Evolutionary conservation across 1,140 invertebrate genomes (phyloP).

Genomic region (Leucophenga varia): DNA sequence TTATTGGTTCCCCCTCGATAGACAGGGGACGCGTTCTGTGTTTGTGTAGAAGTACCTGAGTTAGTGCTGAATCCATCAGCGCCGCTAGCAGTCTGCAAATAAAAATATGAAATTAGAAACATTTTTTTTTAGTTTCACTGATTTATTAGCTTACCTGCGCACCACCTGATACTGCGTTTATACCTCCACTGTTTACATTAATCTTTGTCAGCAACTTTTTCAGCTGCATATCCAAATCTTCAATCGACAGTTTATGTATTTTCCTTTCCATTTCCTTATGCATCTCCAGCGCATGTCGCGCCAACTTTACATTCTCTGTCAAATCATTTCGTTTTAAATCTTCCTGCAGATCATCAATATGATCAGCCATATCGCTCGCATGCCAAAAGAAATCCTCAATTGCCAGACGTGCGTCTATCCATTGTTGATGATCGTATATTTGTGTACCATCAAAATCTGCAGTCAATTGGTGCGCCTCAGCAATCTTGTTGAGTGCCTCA

Average conservation of each 20-base stretch:
- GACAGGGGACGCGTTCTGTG: constrained; percentile 15
- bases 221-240: constrained; percentile 81
- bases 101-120: background rate
- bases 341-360: constrained; percentile 88
- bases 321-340: constrained; percentile 88
- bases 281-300: constrained; percentile 86
- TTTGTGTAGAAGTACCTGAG: constrained; percentile 38
- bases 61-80: constrained; percentile 37
- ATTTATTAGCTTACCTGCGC: constrained; percentile 27
- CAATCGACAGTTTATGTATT: constrained; percentile 89
- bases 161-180: constrained; percentile 11
- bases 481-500: constrained; percentile 87
- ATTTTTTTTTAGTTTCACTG: too few species aligned
- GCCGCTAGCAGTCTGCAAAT: constrained; percentile 17
- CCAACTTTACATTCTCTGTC: constrained; percentile 87
- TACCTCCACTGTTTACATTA: constrained; percentile 25
- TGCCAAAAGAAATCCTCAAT: constrained; percentile 96
- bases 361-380: constrained; percentile 86
- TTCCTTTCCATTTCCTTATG: constrained; percentile 94
- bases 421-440: constrained; percentile 93
- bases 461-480: constrained; percentile 90
- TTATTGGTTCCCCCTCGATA: constrained; percentile 56
- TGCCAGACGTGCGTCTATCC: constrained; percentile 91
- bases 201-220: constrained; percentile 52
- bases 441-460: constrained; percentile 91